phyloP scores from a whole-genome alignment of 2,113 vertebrate species.

The Balaeniceps rex region DNA sequence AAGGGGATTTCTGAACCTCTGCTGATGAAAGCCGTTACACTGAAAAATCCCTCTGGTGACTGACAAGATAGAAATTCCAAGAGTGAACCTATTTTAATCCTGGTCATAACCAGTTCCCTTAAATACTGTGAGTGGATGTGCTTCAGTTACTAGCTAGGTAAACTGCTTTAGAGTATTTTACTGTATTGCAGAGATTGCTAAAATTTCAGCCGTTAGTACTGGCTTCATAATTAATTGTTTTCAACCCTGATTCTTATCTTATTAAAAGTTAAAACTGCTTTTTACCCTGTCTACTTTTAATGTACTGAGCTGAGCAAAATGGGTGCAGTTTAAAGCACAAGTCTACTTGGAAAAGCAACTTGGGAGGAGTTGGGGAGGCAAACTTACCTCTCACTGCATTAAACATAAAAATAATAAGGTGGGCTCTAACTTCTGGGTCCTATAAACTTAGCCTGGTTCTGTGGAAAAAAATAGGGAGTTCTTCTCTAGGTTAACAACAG shows the following conservation, averaged over 20 bases:
- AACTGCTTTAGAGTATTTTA: not conserved
- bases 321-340: not conserved
- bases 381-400: not conserved
- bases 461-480: not conserved
- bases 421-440: not conserved
- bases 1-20: not conserved
- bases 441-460: not conserved
- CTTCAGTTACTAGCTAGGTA: not conserved
- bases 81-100: not conserved
- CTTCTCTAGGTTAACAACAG: not conserved
- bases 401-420: not conserved
- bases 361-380: not conserved
- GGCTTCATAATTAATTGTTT: not conserved
- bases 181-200: not conserved
- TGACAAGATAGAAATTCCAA: not conserved
- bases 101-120: not conserved
- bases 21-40: not conserved
- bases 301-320: constrained; percentile 11
- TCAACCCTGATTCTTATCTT: not conserved
- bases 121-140: not conserved
- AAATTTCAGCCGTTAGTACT: not conserved
- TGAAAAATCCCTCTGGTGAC: not conserved
- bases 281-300: not conserved
- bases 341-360: not conserved
- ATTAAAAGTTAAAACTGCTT: not conserved